Base-by-base conservation (phyloP, 2,797 vertebrate species). In the Odontamblyopus lacepedii region DNA sequence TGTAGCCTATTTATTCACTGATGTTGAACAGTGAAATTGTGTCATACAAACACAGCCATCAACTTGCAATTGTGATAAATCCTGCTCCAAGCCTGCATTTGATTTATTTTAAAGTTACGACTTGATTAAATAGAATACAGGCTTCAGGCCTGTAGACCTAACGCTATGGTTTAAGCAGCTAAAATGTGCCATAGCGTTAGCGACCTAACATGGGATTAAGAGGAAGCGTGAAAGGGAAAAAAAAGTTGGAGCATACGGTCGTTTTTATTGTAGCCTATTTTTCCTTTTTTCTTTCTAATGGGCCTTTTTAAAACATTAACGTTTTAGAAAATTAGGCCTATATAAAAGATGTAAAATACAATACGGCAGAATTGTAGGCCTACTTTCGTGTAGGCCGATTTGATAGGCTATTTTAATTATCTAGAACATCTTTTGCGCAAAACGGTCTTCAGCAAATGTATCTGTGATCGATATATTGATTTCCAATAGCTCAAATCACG, bases 391-490 rank as follows among this genome's bases (percentile, higher is more conserved):
- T 30, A 7, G 27, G 57, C 15, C 27, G 29, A 7, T 30, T 60
- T 29, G 13, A 16, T 63, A 15, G 44, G 44, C 44, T 48, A 63
- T 63, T 63, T 51, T 29, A 44, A 63, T 29, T 29, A 29, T 29
- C 15, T 51, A 6, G 44, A 50, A 50, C 44, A 29, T 50, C 1
- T 35, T 67, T 67, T 74, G 55, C 53, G 64, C 59, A 38, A 70
- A 81, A 6, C 60, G 77, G 56, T 70, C 73, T 70, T 77, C 82
- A 82, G 78, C 79, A 64, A 78, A 90, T 87, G 59, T 88, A 91
- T 86, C 68, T 4, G 5, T 32, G 53, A 70, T 91, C 87, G 56
- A 90, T 90, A 41, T 83, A 91, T 91, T 19, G 89, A 91, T 87
- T 80, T 73, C 80, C 83, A 82, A 91, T 91, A 72, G 71, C 78